Evolutionary conservation across 2,797 vertebrate genomes (phyloP), one percentile per base, ranked within the genome.

Genomic region (Poeciliopsis gracilis): DNA sequence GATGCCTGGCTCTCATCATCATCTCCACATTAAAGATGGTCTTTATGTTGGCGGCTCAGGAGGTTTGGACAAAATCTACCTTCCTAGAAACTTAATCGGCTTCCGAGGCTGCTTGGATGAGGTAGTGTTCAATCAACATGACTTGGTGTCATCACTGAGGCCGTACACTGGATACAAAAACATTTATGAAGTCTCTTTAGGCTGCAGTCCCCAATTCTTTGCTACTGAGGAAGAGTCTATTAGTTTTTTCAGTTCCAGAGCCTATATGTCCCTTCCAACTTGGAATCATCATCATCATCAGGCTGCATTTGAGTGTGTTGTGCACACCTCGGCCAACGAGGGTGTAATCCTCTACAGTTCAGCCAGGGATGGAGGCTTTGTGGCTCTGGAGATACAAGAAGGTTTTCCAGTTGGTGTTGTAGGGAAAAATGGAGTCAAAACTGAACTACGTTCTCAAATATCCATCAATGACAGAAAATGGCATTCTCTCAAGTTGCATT

Each of bases 231-330:
- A 97, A 67, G 96, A 98, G 30, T 91, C 97, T 0, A 93, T 99
- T 78, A 98, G 95, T 92, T 97, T 99, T 89, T 99, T 98, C 89
- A 99, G 97, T 88, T 97, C 98, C 15, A 96, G 95, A 84, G 97
- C 97, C 41, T 99, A 96, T 53, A 75, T 98, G 85, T 95, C 96
- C 49, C 93, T 98, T 85, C 94, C 96, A 25, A 76, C 89, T 0
- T 97, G 96, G 96, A 95, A 89, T 2, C 23, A 90, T 51, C 93
- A 89, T 5, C 93, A 89, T 4, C 77, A 91, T 1, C 94, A 94
- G 30, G 94, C 94, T 9, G 25, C 87, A 4, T 94, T 98, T 25
- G 92, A 97, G 80, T 97, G 86, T 90, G 75, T 94, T 8, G 80
- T 98, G 47, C 96, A 97, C 89, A 97, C 97, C 5, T 95, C 94